Percentiles rank a stretch among this genome's conserved stretches.
Conservation (phyloP, 2,888 invertebrate genomes). For the Eupithecia exiguata region DNA sequence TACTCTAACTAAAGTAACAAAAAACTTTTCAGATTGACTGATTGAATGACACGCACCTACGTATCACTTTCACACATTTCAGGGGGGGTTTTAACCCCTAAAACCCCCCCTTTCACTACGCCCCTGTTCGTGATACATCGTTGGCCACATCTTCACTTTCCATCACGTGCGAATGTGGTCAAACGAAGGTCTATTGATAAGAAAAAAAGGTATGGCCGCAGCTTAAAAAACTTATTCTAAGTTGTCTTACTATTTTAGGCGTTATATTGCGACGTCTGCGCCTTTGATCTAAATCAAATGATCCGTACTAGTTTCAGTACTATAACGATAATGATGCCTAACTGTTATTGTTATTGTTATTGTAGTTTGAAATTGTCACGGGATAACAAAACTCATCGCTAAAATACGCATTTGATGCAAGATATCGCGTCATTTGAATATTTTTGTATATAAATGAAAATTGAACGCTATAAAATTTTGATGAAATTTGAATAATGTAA, state of each 20-base stretch:
- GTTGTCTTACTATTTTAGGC: background rate
- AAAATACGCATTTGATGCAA: slow-evolving; percentile 5
- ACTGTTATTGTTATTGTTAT: slow-evolving; percentile 25
- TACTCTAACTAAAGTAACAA: too few relatives aligned
- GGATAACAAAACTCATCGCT: slow-evolving; percentile 8
- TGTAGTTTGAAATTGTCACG: slow-evolving; percentile 19
- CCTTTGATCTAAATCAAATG: slow-evolving; percentile 11
- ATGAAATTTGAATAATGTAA: slow-evolving; percentile 1
- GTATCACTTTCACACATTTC: too few relatives aligned
- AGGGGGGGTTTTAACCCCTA: too few relatives aligned
- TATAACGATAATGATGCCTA: slow-evolving; percentile 17
- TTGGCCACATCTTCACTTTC: too few relatives aligned
- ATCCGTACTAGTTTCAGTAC: slow-evolving; percentile 1
- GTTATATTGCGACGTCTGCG: background rate
- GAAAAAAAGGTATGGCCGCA: too few relatives aligned
- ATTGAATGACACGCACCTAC: too few relatives aligned
- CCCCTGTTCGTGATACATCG: too few relatives aligned
- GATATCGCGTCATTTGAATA: background rate
- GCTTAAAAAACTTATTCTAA: background rate
- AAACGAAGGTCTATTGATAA: too few relatives aligned
- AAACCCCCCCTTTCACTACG: too few relatives aligned
- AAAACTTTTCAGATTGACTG: too few relatives aligned
- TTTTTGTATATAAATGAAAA: background rate
- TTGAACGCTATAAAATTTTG: background rate
- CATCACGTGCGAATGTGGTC: too few relatives aligned